Conservation (phyloP, 2,888 invertebrate species). For the Odontocolon sp. region DNA sequence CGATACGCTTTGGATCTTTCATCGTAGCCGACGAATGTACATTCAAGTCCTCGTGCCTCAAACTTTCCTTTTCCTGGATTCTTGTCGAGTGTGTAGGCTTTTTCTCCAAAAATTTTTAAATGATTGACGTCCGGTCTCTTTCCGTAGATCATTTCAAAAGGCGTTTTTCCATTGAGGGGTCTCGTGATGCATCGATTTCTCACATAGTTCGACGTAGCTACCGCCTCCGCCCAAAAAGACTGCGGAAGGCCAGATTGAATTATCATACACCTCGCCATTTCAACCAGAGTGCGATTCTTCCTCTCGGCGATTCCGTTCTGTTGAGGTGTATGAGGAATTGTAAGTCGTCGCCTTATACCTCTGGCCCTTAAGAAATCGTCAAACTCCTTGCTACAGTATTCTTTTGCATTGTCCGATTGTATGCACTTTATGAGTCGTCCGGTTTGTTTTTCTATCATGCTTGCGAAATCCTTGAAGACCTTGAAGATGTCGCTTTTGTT, state of each 20-base stretch:
- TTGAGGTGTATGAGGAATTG: slow-evolving; percentile 64
- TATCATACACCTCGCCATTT: slow-evolving; percentile 56
- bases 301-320: slow-evolving; percentile 73
- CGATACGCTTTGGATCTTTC: slow-evolving; percentile 30
- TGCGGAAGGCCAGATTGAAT: slow-evolving; percentile 54
- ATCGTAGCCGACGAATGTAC: slow-evolving; percentile 33
- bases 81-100: slow-evolving; percentile 22
- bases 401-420: slow-evolving; percentile 46
- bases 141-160: slow-evolving; percentile 26
- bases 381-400: slow-evolving; percentile 55
- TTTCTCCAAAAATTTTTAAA: slow-evolving; percentile 12
- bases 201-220: slow-evolving; percentile 58
- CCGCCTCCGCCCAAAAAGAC: slow-evolving; percentile 65
- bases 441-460: background rate
- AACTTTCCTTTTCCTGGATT: slow-evolving; percentile 34
- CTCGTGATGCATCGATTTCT: slow-evolving; percentile 54
- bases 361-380: slow-evolving; percentile 53
- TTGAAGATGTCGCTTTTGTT: background rate
- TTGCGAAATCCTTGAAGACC: background rate
- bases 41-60: slow-evolving; percentile 16
- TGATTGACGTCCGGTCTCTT: slow-evolving; percentile 2
- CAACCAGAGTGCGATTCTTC: slow-evolving; percentile 53
- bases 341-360: slow-evolving; percentile 63
- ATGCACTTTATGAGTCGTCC: slow-evolving; percentile 1
- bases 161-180: slow-evolving; percentile 33